These are phyloP conservation scores for Asarcornis scutulata DNA, from an alignment of 2,113 vertebrate genomes.

Conservation along the genomic window DNA sequence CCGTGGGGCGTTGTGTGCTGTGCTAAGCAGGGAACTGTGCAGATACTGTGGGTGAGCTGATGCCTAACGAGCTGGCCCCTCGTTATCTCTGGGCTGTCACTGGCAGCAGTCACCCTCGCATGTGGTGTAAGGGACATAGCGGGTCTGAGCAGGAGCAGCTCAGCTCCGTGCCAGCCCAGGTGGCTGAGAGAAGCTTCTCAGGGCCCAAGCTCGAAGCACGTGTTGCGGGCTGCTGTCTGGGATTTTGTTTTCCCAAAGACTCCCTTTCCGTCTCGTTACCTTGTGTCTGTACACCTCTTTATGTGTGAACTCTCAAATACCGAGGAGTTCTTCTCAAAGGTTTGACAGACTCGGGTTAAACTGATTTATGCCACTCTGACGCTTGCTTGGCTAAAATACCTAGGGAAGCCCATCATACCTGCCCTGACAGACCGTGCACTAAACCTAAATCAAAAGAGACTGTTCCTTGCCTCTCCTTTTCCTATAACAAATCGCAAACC, in stretches of 20 bases:
- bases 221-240: neutral
- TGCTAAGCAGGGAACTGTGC: neutral
- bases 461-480: constrained; percentile 22
- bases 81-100: rapidly evolving
- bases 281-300: neutral
- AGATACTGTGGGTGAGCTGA: rapidly evolving
- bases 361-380: constrained; percentile 46
- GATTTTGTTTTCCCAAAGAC: neutral
- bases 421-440: constrained; percentile 38
- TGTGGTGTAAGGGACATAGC: rapidly evolving
- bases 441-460: constrained; percentile 56
- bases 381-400: constrained; percentile 1
- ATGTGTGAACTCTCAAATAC: neutral
- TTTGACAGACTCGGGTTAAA: neutral
- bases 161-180: neutral
- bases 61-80: neutral
- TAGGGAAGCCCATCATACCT: constrained; percentile 28
- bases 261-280: neutral
- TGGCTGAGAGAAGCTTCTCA: neutral
- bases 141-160: neutral
- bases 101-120: no score
- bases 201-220: neutral
- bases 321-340: neutral
- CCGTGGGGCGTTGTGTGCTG: neutral
- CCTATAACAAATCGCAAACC: constrained; percentile 23